Evolutionary conservation across 2,888 invertebrate genomes (phyloP).

Genomic region (Meiosimyza decipiens): DNA sequence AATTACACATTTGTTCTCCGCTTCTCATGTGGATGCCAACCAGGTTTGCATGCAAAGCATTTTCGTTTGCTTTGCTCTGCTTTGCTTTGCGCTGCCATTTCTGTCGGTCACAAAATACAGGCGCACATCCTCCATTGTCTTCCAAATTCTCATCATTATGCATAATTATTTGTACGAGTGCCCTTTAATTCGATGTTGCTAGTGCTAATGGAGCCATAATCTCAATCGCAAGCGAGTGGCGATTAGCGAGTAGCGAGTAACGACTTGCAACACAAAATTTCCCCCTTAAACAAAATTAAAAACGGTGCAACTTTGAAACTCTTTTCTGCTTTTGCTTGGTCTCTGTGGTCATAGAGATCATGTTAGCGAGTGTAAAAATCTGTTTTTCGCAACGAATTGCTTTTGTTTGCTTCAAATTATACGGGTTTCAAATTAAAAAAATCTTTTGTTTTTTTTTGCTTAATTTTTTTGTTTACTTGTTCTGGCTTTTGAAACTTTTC

Average conservation of each 20-base stretch:
- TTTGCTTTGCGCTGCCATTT: neutral
- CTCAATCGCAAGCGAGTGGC: conserved; percentile 20
- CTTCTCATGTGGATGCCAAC: neutral
- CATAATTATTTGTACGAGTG: conserved; percentile 6
- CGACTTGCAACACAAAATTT: conserved; percentile 23
- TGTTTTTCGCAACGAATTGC: too few species aligned
- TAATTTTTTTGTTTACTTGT: too few species aligned
- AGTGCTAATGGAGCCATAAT: neutral
- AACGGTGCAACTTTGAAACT: conserved; percentile 10
- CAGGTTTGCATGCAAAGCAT: too few species aligned
- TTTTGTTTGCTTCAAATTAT: too few species aligned
- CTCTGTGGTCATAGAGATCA: too few species aligned
- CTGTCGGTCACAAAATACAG: neutral
- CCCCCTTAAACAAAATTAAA: conserved; percentile 28
- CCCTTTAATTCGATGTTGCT: neutral
- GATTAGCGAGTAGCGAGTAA: conserved; percentile 31
- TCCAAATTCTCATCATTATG: conserved; percentile 10
- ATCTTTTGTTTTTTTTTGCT: too few species aligned
- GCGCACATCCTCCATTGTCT: neutral
- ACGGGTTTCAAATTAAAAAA: too few species aligned
- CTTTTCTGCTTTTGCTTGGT: neutral
- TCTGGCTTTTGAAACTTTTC: too few species aligned
- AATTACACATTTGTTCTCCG: conserved; percentile 1
- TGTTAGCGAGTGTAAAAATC: too few species aligned
- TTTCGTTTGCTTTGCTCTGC: neutral